A percentile compares a stretch with the other conserved stretches of the same genome.
These are phyloP conservation scores for Sinelater perroti DNA, from an alignment of 2,888 invertebrate genomes.

Conservation along the genomic window DNA sequence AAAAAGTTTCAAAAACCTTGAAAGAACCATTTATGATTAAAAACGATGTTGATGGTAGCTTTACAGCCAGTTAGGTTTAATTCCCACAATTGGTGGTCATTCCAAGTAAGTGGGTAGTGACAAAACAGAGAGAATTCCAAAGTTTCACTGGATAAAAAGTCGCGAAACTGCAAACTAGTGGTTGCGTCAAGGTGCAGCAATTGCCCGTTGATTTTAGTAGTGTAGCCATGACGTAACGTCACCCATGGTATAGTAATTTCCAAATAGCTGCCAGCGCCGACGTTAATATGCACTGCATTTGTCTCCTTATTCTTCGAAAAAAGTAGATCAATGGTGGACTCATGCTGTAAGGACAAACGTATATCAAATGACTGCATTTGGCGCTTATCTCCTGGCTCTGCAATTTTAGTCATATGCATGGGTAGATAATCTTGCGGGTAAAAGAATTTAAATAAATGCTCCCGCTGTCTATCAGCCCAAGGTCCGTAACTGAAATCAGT, in stretches of 20 bases:
- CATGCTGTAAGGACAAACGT: slow-evolving; percentile 86
- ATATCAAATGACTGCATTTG: slow-evolving; percentile 93
- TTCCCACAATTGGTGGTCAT: slow-evolving; percentile 95
- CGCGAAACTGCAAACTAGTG: slow-evolving; percentile 91
- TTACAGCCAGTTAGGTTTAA: slow-evolving; percentile 92
- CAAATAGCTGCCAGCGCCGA: slow-evolving; percentile 94
- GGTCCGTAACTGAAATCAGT: slow-evolving; percentile 98
- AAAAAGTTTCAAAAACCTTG: slow-evolving; percentile 73
- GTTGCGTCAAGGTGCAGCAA: slow-evolving; percentile 94
- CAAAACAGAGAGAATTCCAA: slow-evolving; percentile 89
- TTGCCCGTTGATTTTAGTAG: slow-evolving; percentile 91
- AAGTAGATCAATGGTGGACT: slow-evolving; percentile 94
- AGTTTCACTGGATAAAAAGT: slow-evolving; percentile 93
- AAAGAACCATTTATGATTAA: slow-evolving; percentile 95
- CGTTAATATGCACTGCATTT: slow-evolving; percentile 95
- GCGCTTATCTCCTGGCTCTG: slow-evolving; percentile 86
- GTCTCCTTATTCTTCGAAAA: slow-evolving; percentile 96
- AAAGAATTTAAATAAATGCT: slow-evolving; percentile 94
- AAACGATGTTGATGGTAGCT: slow-evolving; percentile 90
- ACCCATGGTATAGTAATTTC: slow-evolving; percentile 98
- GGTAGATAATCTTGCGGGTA: slow-evolving; percentile 89
- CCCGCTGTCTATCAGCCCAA: slow-evolving; percentile 98
- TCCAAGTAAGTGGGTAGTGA: slow-evolving; percentile 94
- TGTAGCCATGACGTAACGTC: slow-evolving; percentile 85
- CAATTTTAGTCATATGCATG: slow-evolving; percentile 80